Percentiles rank a stretch among this genome's conserved stretches.
Evolutionary conservation across 2,113 vertebrate genomes (phyloP).

Genomic region (Lontra canadensis): DNA sequence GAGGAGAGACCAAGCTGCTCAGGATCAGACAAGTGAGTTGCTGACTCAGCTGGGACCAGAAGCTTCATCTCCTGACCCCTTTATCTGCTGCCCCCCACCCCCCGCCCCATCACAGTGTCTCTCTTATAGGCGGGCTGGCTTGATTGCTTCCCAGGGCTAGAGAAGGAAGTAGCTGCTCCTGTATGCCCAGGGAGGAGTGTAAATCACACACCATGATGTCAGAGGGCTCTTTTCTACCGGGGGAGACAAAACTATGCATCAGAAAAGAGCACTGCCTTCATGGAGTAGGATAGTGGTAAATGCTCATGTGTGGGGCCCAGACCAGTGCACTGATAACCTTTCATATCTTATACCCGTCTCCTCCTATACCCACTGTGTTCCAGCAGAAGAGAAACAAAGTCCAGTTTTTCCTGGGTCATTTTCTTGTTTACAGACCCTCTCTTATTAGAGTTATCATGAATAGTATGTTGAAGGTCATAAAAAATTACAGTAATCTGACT

Average conservation of each 20-base stretch:
- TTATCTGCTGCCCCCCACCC: no score
- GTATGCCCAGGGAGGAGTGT: not conserved
- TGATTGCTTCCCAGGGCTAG: slow-evolving; percentile 31
- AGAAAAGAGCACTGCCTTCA: not conserved
- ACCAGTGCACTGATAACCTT: not conserved
- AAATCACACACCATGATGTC: not conserved
- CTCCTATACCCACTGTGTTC: not conserved
- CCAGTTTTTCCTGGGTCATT: slow-evolving; percentile 25
- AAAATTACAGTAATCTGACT: slow-evolving; percentile 47
- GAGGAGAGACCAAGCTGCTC: not conserved
- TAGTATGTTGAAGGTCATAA: slow-evolving; percentile 44
- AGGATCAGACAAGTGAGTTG: slow-evolving; percentile 1
- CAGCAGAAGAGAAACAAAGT: slow-evolving; percentile 50
- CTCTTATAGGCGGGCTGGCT: not conserved
- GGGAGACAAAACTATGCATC: slow-evolving; percentile 11
- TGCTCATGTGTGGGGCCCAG: not conserved
- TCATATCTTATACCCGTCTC: not conserved
- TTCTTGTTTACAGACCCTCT: slow-evolving; percentile 49
- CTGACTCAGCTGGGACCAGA: not conserved
- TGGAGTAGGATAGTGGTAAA: not conserved
- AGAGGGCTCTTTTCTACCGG: not conserved
- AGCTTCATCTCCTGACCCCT: not conserved
- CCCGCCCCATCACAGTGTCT: not conserved
- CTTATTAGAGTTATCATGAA: slow-evolving; percentile 51
- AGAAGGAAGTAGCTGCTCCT: not conserved